Evolutionary conservation across 2,113 vertebrate genomes (phyloP), one percentile per base, ranked within the genome.

Genomic region (Pipa parva): DNA sequence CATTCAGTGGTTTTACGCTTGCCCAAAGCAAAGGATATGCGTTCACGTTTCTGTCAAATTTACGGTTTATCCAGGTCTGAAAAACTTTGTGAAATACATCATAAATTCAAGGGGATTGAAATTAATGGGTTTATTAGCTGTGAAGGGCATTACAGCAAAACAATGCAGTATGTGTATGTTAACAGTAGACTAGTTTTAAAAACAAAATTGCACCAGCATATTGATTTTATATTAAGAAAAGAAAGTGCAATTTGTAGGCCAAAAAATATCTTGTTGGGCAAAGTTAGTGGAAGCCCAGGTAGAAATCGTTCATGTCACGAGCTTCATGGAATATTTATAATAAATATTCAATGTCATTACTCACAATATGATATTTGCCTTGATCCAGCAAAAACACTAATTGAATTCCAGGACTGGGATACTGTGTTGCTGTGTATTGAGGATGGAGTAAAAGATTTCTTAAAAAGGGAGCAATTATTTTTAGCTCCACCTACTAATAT

Each of bases 361-460:
- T 86, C 86, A 3, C 93, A 96, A 31, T 99, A 98, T 67, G 97
- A 99, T 63, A 82, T 98, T 31, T 93, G 91, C 76, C 77, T 98
- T 36, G 95, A 99, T 70, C 95, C 97, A 63, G 83, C 91, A 58
- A 98, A 98, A 84, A 95, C 92, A 42, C 78, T 98, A 8, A 92
- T 99, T 36, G 96, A 99, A 76, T 98, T 99, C 77, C 92, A 86
- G 76, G 90, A 93, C 71, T 99, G 97, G 96, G 89, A 93, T 69
- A 76, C 77, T 51, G 68, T 95, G 72, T 71, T 95, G 63, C 54
- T 77, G 56, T 95, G 92, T 36, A 1, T 97, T 52, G 93, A 97
- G 56, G 92, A 94, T 77, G 90, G 89, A 55, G 78, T 97, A 3
- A 94, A 89, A 79, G 63, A n/a, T 12, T 97, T 97, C 75, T 85